Evolutionary conservation across 2,888 invertebrate genomes (phyloP).

Genomic region (Tenthredo notha): DNA sequence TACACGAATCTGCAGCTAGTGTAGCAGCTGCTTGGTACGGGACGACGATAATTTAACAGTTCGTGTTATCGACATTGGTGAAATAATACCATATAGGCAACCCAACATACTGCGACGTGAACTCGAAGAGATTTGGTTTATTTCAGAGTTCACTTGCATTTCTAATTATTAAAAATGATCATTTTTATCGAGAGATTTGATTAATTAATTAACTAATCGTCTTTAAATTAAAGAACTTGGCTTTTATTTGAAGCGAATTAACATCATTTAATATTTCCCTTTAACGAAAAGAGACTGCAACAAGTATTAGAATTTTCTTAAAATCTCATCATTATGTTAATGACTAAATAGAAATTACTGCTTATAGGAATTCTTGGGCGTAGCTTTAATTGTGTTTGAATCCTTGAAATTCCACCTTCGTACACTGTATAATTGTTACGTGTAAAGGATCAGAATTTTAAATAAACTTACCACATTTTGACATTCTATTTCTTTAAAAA

Average conservation of each 20-base stretch:
- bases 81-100: background rate
- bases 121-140: background rate
- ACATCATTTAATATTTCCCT: background rate
- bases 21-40: background rate
- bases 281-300: background rate
- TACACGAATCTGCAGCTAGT: background rate
- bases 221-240: background rate
- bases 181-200: background rate
- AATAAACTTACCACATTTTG: background rate
- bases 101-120: background rate
- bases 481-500: background rate
- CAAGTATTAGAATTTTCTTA: background rate
- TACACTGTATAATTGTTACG: background rate
- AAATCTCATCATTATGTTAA: background rate
- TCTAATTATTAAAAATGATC: background rate
- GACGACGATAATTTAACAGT: background rate
- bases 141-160: background rate
- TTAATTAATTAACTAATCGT: background rate
- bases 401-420: slow-evolving; percentile 9
- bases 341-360: background rate
- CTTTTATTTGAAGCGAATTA: background rate
- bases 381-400: slow-evolving; percentile 15
- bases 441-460: background rate
- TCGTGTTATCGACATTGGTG: background rate
- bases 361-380: slow-evolving; percentile 1